Conservation (phyloP, 2,113 vertebrate genomes). For the Apteryx mantelli region DNA sequence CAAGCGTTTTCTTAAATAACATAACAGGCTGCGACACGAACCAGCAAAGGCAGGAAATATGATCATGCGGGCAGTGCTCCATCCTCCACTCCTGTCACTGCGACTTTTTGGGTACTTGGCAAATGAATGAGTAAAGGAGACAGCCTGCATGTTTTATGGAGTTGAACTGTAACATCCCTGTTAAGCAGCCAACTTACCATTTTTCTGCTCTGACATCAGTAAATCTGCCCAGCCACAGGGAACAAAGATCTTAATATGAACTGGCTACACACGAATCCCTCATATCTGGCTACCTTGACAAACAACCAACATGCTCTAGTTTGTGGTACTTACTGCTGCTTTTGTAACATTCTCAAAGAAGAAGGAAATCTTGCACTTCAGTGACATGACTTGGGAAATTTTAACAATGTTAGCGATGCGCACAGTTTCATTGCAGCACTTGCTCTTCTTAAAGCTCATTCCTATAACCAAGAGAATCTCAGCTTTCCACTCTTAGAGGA, state of each 20-base stretch:
- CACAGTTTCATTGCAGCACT: rapidly evolving
- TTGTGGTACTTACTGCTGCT: rapidly evolving
- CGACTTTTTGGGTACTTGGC: constrained; percentile 56
- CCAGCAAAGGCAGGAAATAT: constrained; percentile 54
- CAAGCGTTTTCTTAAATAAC: neutral
- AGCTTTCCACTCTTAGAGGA: rapidly evolving
- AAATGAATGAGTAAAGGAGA: constrained; percentile 27
- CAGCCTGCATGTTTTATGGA: constrained; percentile 50
- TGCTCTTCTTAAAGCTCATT: neutral
- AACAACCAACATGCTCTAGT: neutral
- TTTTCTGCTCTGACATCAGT: constrained; percentile 24
- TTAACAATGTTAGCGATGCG: rapidly evolving
- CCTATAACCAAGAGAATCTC: neutral
- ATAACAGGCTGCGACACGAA: constrained; percentile 45
- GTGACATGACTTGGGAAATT: rapidly evolving
- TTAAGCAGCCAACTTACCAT: constrained; percentile 45
- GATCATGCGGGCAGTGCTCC: constrained; percentile 38
- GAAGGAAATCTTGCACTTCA: rapidly evolving
- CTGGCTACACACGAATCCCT: neutral
- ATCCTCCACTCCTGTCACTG: constrained; percentile 49
- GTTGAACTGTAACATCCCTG: constrained; percentile 67
- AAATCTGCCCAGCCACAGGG: constrained; percentile 7
- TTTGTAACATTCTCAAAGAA: rapidly evolving
- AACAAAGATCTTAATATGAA: constrained; percentile 22
- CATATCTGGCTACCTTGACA: neutral